These are phyloP conservation scores for Antigone vipio DNA, from an alignment of 2,113 vertebrate species.

Conservation along the genomic window DNA sequence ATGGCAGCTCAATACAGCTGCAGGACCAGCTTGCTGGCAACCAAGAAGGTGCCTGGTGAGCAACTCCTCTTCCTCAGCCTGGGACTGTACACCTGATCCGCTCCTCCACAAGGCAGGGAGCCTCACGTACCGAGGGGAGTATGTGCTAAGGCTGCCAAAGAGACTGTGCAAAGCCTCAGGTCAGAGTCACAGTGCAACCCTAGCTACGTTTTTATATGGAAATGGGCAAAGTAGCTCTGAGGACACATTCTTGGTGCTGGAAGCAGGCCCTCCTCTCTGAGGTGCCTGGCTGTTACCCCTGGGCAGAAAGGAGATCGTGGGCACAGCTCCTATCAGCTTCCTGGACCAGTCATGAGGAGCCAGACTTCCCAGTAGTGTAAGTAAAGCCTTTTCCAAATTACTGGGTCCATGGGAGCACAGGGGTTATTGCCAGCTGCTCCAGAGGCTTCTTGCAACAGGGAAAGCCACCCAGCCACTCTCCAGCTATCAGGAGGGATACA, in stretches of 20 bases:
- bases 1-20: background rate
- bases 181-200: background rate
- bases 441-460: background rate
- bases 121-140: fast-evolving
- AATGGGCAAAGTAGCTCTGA: background rate
- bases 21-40: background rate
- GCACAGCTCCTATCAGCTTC: background rate
- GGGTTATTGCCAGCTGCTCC: background rate
- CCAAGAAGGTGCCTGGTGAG: background rate
- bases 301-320: background rate
- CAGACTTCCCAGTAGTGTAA: background rate
- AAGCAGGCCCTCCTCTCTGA: background rate
- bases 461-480: background rate
- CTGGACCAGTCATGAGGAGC: background rate
- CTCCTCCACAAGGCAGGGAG: background rate
- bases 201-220: background rate
- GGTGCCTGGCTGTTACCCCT: background rate
- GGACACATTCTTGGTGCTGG: background rate
- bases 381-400: background rate
- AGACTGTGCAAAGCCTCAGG: background rate
- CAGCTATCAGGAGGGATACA: background rate
- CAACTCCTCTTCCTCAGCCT: background rate
- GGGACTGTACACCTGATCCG: background rate
- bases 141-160: background rate
- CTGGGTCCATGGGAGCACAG: background rate